A percentile compares a stretch with the other conserved stretches of the same genome.
Conservation (phyloP, 1,140 invertebrate genomes). For the Helicoverpa armigera region DNA sequence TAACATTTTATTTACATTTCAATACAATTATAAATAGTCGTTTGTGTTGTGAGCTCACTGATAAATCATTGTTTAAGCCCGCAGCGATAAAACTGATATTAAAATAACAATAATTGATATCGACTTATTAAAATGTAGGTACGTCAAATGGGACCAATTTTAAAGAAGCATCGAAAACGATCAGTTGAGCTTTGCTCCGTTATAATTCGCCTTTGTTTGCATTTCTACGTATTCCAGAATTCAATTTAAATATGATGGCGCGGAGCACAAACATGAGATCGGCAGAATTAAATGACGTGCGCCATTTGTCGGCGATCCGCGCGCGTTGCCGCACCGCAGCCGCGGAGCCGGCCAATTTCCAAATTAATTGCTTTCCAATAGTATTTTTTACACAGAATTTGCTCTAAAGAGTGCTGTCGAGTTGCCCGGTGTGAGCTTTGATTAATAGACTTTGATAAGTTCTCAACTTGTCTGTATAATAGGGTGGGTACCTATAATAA, state of each 20-base stretch:
- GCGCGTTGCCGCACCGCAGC: slow-evolving; percentile 57
- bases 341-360: slow-evolving; percentile 68
- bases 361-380: slow-evolving; percentile 82
- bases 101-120: slow-evolving; percentile 30
- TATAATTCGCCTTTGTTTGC: slow-evolving; percentile 77
- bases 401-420: slow-evolving; percentile 32
- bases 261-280: slow-evolving; percentile 80
- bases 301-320: slow-evolving; percentile 75
- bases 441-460: slow-evolving; percentile 11
- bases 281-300: slow-evolving; percentile 82
- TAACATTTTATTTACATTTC: slow-evolving; percentile 11
- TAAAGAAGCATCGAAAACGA: slow-evolving; percentile 61
- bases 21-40: slow-evolving; percentile 11
- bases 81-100: background rate
- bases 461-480: slow-evolving; percentile 2
- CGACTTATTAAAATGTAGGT: slow-evolving; percentile 48
- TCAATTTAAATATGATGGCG: slow-evolving; percentile 84
- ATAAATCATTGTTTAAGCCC: background rate
- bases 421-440: slow-evolving; percentile 5
- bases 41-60: background rate
- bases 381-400: slow-evolving; percentile 59
- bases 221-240: slow-evolving; percentile 74
- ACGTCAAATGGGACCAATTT: slow-evolving; percentile 59
- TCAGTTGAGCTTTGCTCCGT: slow-evolving; percentile 59
- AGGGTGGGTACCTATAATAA: background rate